Evolutionary conservation across 2,113 vertebrate genomes (phyloP), one percentile per base, ranked within the genome.

Genomic region (Romanogobio albipinnatus): DNA sequence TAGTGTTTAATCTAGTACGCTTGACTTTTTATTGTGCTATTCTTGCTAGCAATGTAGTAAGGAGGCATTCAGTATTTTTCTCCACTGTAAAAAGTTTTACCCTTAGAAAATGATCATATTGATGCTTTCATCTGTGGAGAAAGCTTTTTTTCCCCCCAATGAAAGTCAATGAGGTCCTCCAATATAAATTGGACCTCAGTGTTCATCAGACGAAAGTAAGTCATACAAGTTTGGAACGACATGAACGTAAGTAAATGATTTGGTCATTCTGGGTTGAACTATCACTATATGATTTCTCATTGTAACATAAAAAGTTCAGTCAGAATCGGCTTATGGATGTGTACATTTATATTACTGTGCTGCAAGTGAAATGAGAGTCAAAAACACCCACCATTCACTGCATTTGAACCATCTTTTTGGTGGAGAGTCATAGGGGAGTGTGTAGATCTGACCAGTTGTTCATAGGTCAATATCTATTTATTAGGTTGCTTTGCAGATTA

Each of bases 401-500:
- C 3, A 39, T 39, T 1, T 11, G 3, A 14, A 9, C 2, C 7
- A 1, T 66, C 22, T 71, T 43, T 45, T 45, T 71, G 36, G 19
- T 19, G 29, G 8, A 22, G 33, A 70, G 15, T 33, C 62, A 17
- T 68, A 5, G 29, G 29, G 29, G 26, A 5, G 29, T 19, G 4
- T 29, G 17, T 17, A 24, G 33, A 13, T 43, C 10, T 43, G 11
- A 56, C 9, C 76, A 33, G 13, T 39, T 59, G n/a, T n/a, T 61
- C 58, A 64, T 10, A 9, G 58, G n/a, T 62, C 77, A 47, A 19
- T 62, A 79, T 47, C 45, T 62, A 4, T 47, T 56, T 17, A 29
- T 64, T 80, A 39, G 58, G 36, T 26, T 62, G n/a, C n/a, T 81
- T 81, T 5, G 5, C 43, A n/a, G 51, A 68, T 81, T 22, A 68